These are phyloP conservation scores for Diloba caeruleocephala DNA, from an alignment of 2,888 invertebrate species.

Conservation along the genomic window DNA sequence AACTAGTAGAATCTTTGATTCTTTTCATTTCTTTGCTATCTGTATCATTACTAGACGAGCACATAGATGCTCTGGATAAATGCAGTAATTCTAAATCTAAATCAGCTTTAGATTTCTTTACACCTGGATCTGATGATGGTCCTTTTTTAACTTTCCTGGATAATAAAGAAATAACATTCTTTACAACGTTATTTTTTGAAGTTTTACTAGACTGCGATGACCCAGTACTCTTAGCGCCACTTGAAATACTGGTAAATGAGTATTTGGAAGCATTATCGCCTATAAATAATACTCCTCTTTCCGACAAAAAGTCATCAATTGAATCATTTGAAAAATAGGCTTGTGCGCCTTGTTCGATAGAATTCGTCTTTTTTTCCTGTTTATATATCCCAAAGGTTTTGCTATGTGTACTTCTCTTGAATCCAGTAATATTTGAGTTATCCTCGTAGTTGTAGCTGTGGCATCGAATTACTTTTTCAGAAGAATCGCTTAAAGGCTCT, in stretches of 20 bases:
- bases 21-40: conserved; percentile 59
- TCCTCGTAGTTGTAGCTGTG: conserved; percentile 66
- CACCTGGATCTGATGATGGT: conserved; percentile 73
- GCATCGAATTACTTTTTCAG: conserved; percentile 73
- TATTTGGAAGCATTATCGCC: conserved; percentile 73
- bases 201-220: conserved; percentile 70
- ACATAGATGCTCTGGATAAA: conserved; percentile 71
- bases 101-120: conserved; percentile 56
- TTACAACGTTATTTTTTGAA: conserved; percentile 75
- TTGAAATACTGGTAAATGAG: conserved; percentile 61
- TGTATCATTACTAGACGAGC: conserved; percentile 70
- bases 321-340: conserved; percentile 78
- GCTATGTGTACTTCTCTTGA: conserved; percentile 11
- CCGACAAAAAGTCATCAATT: conserved; percentile 77
- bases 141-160: conserved; percentile 65
- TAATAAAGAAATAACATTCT: conserved; percentile 68
- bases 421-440: conserved; percentile 11
- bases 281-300: conserved; percentile 68
- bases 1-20: conserved; percentile 70
- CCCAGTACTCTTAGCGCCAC: conserved; percentile 52
- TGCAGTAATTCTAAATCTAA: conserved; percentile 74
- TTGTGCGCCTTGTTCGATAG: conserved; percentile 74
- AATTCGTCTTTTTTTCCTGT: conserved; percentile 45
- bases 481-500: conserved; percentile 33
- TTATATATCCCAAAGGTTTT: conserved; percentile 5